Base-by-base conservation (phyloP, 2,888 invertebrate species). In the Argyresthia goedartella region DNA sequence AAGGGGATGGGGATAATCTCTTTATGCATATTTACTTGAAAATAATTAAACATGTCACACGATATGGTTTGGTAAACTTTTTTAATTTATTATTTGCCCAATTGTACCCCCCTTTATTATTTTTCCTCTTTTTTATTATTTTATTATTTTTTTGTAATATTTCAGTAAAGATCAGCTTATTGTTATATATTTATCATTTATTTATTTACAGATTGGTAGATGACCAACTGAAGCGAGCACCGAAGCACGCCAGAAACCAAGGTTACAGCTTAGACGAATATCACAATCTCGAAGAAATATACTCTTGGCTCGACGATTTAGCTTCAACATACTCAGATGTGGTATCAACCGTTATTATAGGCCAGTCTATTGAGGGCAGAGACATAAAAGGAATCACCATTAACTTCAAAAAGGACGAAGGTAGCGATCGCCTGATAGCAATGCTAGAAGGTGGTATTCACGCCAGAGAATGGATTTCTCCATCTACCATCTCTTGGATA, bases 391-490 rank as follows among this genome's bases (percentile, higher is more conserved):
- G 91, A 39, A 84, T 82, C 1, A 63, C 67, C 14, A 71, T 85
- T 0, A 74, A 86, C 54, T 88, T 82, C 59, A 70, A 80, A 3
- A 64, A 70, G 1, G 68, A 69, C 15, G 87, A 71, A 58, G 71
- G 65, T 45, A 81, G 60, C 1, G 67, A 87, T 46, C 85, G 87
- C 52, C 52, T 63, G 0, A 67, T 75, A 51, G 89, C 87, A 14
- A 81, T 92, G 47, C 81, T 91, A 49, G 91, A 91, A 70, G 89
- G 86, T 14, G 85, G 87, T 6, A 89, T 92, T 52, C 92, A 93
- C 67, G 91, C 92, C 0, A 88, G 94, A 46, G 95, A 95, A 75
- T 95, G 92, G 92, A 91, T 92, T 16, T 78, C 88, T 0, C 85
- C 91, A 2, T 89, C 90, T 0, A 86, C 88, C 0, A 88, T 89